Evolutionary conservation across 2,888 invertebrate species (phyloP).

Genomic region (Griposia aprilina): DNA sequence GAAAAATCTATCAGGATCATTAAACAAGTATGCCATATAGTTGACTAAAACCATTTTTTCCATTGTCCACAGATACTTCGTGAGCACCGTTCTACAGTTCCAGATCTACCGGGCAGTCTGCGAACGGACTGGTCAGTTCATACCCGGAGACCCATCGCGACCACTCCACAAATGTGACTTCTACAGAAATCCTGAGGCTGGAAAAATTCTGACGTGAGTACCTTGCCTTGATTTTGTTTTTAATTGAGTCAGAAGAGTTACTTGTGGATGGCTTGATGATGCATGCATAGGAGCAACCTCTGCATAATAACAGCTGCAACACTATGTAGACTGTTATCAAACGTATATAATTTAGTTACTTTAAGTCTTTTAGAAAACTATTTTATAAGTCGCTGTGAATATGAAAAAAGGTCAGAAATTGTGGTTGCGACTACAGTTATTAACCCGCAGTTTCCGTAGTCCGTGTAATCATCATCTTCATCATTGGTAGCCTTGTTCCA

Average conservation of each 20-base stretch:
- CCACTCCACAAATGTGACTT: slow-evolving; percentile 98
- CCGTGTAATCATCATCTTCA: neutral
- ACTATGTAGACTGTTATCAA: neutral
- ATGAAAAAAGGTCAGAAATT: neutral
- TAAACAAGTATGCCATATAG: neutral
- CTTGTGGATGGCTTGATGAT: neutral
- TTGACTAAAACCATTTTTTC: neutral
- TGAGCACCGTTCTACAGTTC: slow-evolving; percentile 97
- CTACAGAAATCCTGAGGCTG: slow-evolving; percentile 96
- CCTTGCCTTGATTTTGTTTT: neutral
- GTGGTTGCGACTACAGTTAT: neutral
- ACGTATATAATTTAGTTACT: neutral
- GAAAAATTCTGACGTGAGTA: slow-evolving; percentile 95
- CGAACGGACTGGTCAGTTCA: slow-evolving; percentile 95
- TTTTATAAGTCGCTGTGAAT: too few species aligned
- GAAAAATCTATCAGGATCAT: neutral
- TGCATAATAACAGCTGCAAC: too few species aligned
- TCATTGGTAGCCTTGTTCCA: too few species aligned
- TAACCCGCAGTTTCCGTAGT: too few species aligned
- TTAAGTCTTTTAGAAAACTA: neutral
- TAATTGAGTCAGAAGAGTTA: neutral
- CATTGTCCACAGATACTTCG: slow-evolving; percentile 94
- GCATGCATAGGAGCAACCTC: neutral
- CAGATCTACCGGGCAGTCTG: slow-evolving; percentile 97
- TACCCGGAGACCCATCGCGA: slow-evolving; percentile 92